These are phyloP conservation scores for Xestobium rufovillosum DNA, from an alignment of 2,888 invertebrate genomes.

Conservation along the genomic window DNA sequence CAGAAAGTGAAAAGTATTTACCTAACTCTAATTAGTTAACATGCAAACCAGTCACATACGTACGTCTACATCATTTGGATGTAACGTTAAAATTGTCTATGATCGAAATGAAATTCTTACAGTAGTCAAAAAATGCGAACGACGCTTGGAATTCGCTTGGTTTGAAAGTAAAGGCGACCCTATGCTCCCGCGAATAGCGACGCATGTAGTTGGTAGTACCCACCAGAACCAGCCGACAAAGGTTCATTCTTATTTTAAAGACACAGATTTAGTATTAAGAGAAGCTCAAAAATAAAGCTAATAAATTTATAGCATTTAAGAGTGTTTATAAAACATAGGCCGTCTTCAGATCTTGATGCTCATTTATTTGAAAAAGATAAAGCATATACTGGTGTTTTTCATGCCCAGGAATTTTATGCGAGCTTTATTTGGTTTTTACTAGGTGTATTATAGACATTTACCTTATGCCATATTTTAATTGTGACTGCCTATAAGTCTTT, in stretches of 20 bases:
- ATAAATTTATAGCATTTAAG: slow-evolving; percentile 41
- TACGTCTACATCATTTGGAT: slow-evolving; percentile 1
- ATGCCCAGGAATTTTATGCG: slow-evolving; percentile 31
- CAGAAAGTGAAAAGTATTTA: too few species aligned
- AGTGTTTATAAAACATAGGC: slow-evolving; percentile 42
- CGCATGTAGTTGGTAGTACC: slow-evolving; percentile 13
- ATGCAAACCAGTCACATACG: too few species aligned
- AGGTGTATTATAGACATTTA: too few species aligned
- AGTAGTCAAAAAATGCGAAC: slow-evolving; percentile 42
- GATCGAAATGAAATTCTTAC: slow-evolving; percentile 40
- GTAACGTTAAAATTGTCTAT: slow-evolving; percentile 29
- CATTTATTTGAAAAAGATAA: slow-evolving; percentile 30
- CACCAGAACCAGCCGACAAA: slow-evolving; percentile 38
- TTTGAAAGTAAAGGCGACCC: slow-evolving; percentile 29
- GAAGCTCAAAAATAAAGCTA: slow-evolving; percentile 39
- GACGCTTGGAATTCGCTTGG: slow-evolving; percentile 32
- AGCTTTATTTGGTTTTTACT: slow-evolving; percentile 27
- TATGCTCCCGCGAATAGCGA: slow-evolving; percentile 24
- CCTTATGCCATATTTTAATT: too few species aligned
- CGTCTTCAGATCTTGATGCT: slow-evolving; percentile 35
- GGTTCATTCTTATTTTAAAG: slow-evolving; percentile 37
- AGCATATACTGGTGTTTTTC: slow-evolving; percentile 26
- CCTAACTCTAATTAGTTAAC: too few species aligned
- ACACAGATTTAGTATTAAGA: slow-evolving; percentile 43
- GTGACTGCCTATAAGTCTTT: too few species aligned